Evolutionary conservation across 2,888 invertebrate genomes (phyloP), one percentile per base, ranked within the genome.

Genomic region (Caprella mutica): DNA sequence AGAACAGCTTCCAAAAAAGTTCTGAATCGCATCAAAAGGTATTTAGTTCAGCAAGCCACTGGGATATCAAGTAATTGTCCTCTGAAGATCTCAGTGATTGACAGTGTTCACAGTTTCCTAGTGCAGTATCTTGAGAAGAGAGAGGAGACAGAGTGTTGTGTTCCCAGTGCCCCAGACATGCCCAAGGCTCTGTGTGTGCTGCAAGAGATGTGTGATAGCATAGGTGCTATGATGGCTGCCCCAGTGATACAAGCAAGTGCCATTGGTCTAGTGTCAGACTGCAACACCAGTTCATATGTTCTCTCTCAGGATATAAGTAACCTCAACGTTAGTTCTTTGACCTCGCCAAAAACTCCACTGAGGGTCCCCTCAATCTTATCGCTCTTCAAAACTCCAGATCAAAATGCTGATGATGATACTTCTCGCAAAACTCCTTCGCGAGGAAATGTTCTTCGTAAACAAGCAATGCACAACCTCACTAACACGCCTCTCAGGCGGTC

Each of bases 321-420:
- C 14, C 48, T 30, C 12, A 8, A 17, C 40, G n/a, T n/a, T n/a
- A n/a, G n/a, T n/a, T n/a, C n/a, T n/a, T n/a, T n/a, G n/a, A n/a
- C n/a, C n/a, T 5, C n/a, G 4, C 24, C 21, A 3, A 21, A 26
- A 8, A 55, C 59, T 40, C 59, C 61, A 14, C 9, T 61, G 12
- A 48, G 48, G 42, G 46, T 61, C n/a, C 61, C 57, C 5, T 44
- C 56, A 5, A 50, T 61, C 19, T 33, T 61, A 17, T 44, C 51
- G 26, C 46, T 61, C 8, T 61, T 57, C 51, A 12, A 23, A 24
- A 29, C 19, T 24, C 23, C 43, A 3, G 24, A 29, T 17, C 29
- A 29, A 8, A 26, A 12, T 9, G 40, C 3, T 5, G 40, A 40
- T 21, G 12, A 5, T 5, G 48, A 48, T 2, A 27, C 17, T 14